Evolutionary conservation across 1,140 invertebrate genomes (phyloP), one percentile per base, ranked within the genome.

Genomic region (Leptinotarsa defecta): DNA sequence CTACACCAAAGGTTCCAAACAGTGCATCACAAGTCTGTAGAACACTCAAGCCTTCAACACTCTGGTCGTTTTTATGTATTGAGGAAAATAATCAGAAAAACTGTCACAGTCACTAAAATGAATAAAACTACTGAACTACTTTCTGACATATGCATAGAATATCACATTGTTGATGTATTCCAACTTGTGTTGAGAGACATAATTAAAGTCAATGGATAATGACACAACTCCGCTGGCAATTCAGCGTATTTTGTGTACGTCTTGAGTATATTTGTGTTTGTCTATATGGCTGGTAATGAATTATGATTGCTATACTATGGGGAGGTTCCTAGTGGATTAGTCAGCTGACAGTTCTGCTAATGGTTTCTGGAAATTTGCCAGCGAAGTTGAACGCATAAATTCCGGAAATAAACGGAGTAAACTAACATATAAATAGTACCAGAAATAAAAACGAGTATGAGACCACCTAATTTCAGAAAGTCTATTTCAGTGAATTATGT

Each of bases 301-400:
- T 57, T 57, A 57, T 57, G 52, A 57, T 57, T 57, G 52, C 52
- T 13, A 57, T 57, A 19, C 52, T 57, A 57, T 57, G 52, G 52
- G n/a, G 52, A 57, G 52, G 52, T 57, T 57, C 52, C 15, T 57
- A 57, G 52, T n/a, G 22, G 22, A 67, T 24, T 43, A 67, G 65
- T 67, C 65, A 67, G 22, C 65, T 67, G 65, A 67, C 65, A 67
- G 20, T 67, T 15, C 65, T n/a, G 22, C 65, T 67, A 67, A 67
- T 67, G 65, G 65, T 67, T 67, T 67, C 34, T 67, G 65, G 65
- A 67, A 67, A 67, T 43, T 24, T 24, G 22, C 65, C 65, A 67
- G 34, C 65, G 15, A 17, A 67, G 65, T 67, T 67, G 15, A 67
- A 67, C 65, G 52, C 13, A 57, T 57, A 57, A 57, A 57, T 57